phyloP scores from a whole-genome alignment of 2,797 vertebrate species.

The Schizopygopsis malacanthus region DNA sequence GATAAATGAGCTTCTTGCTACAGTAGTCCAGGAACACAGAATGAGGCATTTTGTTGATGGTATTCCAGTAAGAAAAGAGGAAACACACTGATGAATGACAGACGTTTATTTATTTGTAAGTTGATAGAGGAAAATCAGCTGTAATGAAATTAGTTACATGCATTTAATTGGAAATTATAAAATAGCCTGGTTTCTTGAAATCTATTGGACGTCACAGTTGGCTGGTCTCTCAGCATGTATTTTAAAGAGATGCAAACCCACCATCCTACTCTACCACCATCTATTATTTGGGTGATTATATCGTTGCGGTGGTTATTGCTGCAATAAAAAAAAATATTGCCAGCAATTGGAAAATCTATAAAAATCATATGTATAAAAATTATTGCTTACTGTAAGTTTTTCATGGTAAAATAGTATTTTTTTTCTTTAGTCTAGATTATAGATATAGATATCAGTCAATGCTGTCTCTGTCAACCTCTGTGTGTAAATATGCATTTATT shows the following conservation, averaged over 20 bases:
- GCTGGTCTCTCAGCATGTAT: background rate
- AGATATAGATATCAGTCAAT: background rate
- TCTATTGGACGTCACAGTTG: background rate
- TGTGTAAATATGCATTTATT: background rate
- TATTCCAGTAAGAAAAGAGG: constrained; percentile 65
- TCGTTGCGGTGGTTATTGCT: background rate
- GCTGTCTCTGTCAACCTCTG: background rate
- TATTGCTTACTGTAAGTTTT: background rate
- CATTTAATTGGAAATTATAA: constrained; percentile 17
- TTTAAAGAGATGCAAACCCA: background rate
- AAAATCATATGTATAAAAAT: background rate
- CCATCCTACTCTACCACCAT: background rate
- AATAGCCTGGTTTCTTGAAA: constrained; percentile 3
- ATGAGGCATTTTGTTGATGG: constrained; percentile 61
- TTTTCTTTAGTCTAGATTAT: background rate
- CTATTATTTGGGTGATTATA: constrained; percentile 12
- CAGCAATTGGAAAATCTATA: background rate
- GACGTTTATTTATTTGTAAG: constrained; percentile 33
- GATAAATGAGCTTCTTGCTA: constrained; percentile 67
- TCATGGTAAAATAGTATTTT: background rate
- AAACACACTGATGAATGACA: constrained; percentile 64
- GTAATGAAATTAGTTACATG: constrained; percentile 11
- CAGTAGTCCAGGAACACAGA: constrained; percentile 69
- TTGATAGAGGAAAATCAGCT: constrained; percentile 18
- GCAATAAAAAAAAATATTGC: background rate